Conservation (phyloP, 2,888 invertebrate genomes). For the Choristoneura rosaceana region DNA sequence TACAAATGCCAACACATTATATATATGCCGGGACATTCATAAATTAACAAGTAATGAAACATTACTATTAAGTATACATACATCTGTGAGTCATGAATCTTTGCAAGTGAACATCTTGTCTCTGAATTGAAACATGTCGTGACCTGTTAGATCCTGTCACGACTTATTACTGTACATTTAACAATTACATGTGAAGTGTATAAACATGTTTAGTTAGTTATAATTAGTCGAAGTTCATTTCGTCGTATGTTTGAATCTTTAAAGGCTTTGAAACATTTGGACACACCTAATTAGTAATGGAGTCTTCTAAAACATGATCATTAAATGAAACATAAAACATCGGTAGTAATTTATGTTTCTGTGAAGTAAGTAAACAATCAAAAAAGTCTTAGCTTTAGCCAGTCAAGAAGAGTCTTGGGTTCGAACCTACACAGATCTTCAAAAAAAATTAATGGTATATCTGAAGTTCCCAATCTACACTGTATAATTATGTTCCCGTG, state of each 20-base stretch:
- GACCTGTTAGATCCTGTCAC: slow-evolving; percentile 76
- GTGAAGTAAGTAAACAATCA: no score
- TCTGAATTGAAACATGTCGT: slow-evolving; percentile 72
- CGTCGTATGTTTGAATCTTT: neutral
- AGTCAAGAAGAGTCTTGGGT: no score
- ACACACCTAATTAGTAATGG: no score
- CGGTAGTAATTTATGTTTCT: no score
- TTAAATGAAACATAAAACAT: no score
- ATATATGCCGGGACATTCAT: slow-evolving; percentile 57
- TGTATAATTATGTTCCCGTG: no score
- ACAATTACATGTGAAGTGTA: slow-evolving; percentile 62
- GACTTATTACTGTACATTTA: slow-evolving; percentile 71
- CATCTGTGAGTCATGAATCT: slow-evolving; percentile 63
- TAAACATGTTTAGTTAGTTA: slow-evolving; percentile 63
- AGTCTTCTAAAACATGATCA: no score
- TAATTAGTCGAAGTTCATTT: slow-evolving; percentile 13
- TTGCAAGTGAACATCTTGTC: slow-evolving; percentile 62
- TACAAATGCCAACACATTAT: slow-evolving; percentile 28
- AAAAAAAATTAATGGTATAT: no score
- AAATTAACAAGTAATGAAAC: slow-evolving; percentile 69
- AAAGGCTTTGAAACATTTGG: neutral
- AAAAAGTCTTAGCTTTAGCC: no score
- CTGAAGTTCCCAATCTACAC: no score
- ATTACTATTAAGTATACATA: slow-evolving; percentile 53
- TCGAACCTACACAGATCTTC: no score